These are phyloP conservation scores for Phyllopteryx taeniolatus DNA, from an alignment of 2,113 vertebrate genomes.

Conservation along the genomic window DNA sequence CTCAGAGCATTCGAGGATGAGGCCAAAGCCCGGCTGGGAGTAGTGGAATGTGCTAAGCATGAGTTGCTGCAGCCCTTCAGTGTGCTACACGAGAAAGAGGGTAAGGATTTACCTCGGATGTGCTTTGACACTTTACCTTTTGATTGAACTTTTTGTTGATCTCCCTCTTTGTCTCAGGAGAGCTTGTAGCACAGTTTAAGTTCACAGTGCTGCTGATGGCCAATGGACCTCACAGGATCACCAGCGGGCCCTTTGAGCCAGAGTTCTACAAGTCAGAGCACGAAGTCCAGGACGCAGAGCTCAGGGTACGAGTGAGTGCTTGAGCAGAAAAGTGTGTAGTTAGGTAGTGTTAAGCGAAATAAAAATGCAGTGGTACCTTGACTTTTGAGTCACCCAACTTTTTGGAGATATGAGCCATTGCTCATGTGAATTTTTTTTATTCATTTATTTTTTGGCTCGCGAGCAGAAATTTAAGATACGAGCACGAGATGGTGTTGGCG, in stretches of 20 bases:
- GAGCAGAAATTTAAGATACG: too few relatives aligned
- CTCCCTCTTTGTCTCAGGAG: conserved; percentile 68
- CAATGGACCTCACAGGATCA: conserved; percentile 95
- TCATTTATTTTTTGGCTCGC: background rate
- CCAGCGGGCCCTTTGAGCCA: conserved; percentile 82
- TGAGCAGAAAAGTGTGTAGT: background rate
- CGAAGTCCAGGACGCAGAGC: conserved; percentile 89
- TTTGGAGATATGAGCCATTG: too few relatives aligned
- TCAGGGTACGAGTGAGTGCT: conserved; percentile 77
- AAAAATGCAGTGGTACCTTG: too few relatives aligned
- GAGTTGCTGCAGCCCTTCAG: conserved; percentile 93
- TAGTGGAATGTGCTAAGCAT: conserved; percentile 95
- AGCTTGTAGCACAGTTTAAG: conserved; percentile 94
- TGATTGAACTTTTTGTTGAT: conserved; percentile 5
- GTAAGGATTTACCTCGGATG: conserved; percentile 61
- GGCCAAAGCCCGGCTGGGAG: conserved; percentile 91
- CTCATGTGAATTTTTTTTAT: too few relatives aligned
- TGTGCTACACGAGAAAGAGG: conserved; percentile 95
- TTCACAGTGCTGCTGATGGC: conserved; percentile 97
- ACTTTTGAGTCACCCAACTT: too few relatives aligned
- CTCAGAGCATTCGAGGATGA: conserved; percentile 92
- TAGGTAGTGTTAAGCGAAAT: background rate
- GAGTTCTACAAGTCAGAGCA: conserved; percentile 91
- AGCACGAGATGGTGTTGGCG: too few relatives aligned
- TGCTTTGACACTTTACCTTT: background rate